Evolutionary conservation across 2,888 invertebrate genomes (phyloP).

Genomic region (Frankliniella fusca): DNA sequence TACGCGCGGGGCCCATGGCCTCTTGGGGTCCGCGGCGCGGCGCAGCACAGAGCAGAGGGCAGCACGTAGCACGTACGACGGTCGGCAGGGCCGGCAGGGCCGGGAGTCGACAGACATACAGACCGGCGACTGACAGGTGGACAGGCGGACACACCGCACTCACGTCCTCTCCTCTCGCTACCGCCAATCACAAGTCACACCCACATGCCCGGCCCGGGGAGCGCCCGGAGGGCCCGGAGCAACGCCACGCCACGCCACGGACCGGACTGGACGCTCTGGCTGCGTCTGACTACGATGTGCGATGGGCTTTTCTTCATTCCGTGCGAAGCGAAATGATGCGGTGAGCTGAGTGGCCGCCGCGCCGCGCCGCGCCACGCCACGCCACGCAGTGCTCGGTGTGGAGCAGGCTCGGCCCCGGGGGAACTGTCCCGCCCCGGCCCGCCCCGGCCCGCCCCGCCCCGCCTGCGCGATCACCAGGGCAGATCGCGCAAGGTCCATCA

Average conservation of each 20-base stretch:
- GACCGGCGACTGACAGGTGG: background rate
- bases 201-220: background rate
- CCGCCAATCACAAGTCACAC: slow-evolving; percentile 24
- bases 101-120: background rate
- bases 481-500: slow-evolving; percentile 5
- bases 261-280: background rate
- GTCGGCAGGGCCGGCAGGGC: background rate
- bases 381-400: background rate
- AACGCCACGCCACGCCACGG: background rate
- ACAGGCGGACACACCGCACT: slow-evolving; percentile 13
- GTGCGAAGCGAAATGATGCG: background rate
- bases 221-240: background rate
- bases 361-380: background rate
- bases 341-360: background rate
- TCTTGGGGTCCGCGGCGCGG: no score
- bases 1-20: no score
- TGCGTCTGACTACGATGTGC: background rate
- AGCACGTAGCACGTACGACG: slow-evolving; percentile 3
- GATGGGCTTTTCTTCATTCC: slow-evolving; percentile 24
- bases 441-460: background rate
- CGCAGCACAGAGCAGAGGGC: no score
- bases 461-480: background rate
- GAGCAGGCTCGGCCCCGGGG: background rate
- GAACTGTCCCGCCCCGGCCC: slow-evolving; percentile 1
- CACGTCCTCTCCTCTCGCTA: slow-evolving; percentile 13